Conservation (phyloP, 2,113 vertebrate species). For the Xiphophorus couchianus region DNA sequence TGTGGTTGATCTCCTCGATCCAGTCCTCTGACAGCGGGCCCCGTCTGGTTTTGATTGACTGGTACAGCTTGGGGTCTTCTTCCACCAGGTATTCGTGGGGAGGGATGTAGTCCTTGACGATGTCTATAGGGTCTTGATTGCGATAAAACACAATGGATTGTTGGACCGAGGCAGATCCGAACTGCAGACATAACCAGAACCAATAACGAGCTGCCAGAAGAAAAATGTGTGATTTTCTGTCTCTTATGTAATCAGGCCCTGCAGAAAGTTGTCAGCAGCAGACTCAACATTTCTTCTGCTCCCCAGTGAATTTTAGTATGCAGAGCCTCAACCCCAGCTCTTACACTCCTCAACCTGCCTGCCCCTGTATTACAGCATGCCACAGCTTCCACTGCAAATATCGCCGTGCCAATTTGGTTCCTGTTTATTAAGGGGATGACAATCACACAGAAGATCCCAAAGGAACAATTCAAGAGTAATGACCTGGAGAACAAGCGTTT, state of each 20-base stretch:
- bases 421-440: slow-evolving; percentile 7
- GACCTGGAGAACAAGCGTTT: not conserved
- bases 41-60: slow-evolving; percentile 89
- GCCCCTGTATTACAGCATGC: not conserved
- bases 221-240: slow-evolving; percentile 11
- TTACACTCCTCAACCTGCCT: slow-evolving; percentile 4
- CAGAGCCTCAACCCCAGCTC: slow-evolving; percentile 25
- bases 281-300: slow-evolving; percentile 27
- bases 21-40: slow-evolving; percentile 93
- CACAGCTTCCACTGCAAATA: slow-evolving; percentile 10
- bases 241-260: slow-evolving; percentile 47
- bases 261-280: slow-evolving; percentile 43
- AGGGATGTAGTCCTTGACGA: slow-evolving; percentile 93
- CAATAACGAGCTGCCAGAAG: slow-evolving; percentile 10
- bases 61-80: slow-evolving; percentile 94
- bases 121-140: slow-evolving; percentile 90
- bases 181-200: not conserved
- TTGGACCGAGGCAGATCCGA: not conserved
- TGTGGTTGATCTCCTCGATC: slow-evolving; percentile 89
- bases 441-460: not conserved
- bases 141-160: not conserved
- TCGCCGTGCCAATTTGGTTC: not conserved
- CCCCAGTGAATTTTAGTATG: slow-evolving; percentile 39
- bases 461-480: not conserved
- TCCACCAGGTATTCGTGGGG: slow-evolving; percentile 93